Percentiles rank a stretch among this genome's conserved stretches.
phyloP scores from a whole-genome alignment of 2,797 vertebrate genomes.

The Danio aesculapii region DNA sequence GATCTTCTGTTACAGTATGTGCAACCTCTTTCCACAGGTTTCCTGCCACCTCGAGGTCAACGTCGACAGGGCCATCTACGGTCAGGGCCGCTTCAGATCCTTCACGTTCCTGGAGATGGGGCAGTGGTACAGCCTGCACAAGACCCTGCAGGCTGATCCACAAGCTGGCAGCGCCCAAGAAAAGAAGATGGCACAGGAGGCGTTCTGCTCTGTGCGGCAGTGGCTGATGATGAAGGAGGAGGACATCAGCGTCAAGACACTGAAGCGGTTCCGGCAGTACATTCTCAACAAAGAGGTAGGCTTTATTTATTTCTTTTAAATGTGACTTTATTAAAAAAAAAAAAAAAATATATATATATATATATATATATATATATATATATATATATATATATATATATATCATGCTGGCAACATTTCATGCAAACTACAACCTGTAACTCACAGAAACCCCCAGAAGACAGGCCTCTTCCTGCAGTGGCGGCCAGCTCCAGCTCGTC shows the following conservation, averaged over 20 bases:
- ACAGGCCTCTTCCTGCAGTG: too few species aligned
- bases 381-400: too few species aligned
- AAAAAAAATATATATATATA: too few species aligned
- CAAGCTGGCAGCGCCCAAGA: background rate
- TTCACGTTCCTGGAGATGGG: constrained; percentile 14
- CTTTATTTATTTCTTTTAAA: background rate
- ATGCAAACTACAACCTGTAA: too few species aligned
- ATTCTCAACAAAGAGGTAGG: background rate
- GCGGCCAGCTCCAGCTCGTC: too few species aligned
- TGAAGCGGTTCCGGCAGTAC: background rate
- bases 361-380: too few species aligned
- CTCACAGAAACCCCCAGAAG: too few species aligned
- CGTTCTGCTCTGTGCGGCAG: background rate
- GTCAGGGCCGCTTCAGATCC: background rate
- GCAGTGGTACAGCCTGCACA: constrained; percentile 24
- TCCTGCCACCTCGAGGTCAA: background rate
- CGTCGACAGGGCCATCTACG: background rate
- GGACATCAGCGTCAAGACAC: background rate
- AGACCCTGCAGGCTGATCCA: background rate
- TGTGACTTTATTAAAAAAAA: background rate
- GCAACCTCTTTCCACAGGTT: background rate
- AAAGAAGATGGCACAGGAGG: background rate
- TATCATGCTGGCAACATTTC: background rate
- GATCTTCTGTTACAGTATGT: background rate
- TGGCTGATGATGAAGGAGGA: background rate